A percentile compares a stretch with the other conserved stretches of the same genome.
These are phyloP conservation scores for Rhingia rostrata DNA, from an alignment of 2,888 invertebrate species.

Conservation along the genomic window DNA sequence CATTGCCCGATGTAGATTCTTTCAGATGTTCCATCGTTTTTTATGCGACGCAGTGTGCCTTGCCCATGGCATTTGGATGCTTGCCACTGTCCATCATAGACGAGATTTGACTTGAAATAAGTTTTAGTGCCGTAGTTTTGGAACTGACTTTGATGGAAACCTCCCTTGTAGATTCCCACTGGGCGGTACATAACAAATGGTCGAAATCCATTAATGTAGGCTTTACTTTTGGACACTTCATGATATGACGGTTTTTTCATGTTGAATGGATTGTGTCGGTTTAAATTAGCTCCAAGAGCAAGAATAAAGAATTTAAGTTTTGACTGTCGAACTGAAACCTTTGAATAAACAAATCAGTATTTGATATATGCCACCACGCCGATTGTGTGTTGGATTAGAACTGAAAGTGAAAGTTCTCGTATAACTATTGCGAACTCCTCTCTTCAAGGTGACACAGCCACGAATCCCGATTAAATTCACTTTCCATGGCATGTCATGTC, in stretches of 20 bases:
- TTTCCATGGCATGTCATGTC: conserved; percentile 50
- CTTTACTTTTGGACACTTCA: conserved; percentile 41
- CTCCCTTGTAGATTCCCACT: conserved; percentile 78
- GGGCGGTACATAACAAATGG: conserved; percentile 53
- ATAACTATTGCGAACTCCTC: conserved; percentile 10
- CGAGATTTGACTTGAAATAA: conserved; percentile 75
- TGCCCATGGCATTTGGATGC: conserved; percentile 79
- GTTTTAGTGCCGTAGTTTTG: conserved; percentile 79
- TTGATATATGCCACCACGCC: conserved; percentile 34
- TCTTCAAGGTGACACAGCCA: neutral
- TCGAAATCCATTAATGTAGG: conserved; percentile 56
- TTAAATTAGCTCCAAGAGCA: too few relatives aligned
- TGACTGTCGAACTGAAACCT: neutral
- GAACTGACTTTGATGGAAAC: conserved; percentile 77
- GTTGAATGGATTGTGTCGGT: neutral
- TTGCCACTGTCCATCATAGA: conserved; percentile 81
- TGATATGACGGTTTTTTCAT: conserved; percentile 47
- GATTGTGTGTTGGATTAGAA: conserved; percentile 51
- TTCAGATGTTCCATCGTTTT: conserved; percentile 76
- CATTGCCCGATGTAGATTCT: conserved; percentile 80
- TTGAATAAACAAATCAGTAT: conserved; percentile 13
- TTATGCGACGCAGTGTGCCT: conserved; percentile 79
- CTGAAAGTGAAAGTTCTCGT: conserved; percentile 45
- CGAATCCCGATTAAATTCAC: conserved; percentile 21
- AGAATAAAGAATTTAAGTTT: too few relatives aligned